Evolutionary conservation across 2,888 invertebrate genomes (phyloP), one percentile per base, ranked within the genome.

Genomic region (Drosophila prolongata): DNA sequence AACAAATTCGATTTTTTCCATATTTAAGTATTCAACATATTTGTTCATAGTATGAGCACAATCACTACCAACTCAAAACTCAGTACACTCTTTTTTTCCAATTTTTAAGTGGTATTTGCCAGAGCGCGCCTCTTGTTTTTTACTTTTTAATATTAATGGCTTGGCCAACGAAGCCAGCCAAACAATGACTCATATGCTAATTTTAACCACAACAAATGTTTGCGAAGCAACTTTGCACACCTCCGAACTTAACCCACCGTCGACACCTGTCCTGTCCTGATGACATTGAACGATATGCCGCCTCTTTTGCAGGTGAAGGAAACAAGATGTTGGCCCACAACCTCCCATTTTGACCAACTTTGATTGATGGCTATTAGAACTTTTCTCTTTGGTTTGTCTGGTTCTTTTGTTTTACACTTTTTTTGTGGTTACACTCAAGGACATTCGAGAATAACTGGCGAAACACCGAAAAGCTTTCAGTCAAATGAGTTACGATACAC

Each of bases 401-500:
- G 27, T 38, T n/a, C 49, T n/a, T 54, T 62, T 71, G 53, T 54
- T 44, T 65, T 62, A 52, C 49, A 35, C 37, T 49, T 16, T 49
- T n/a, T 19, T 53, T 54, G 55, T 19, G 43, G 38, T 40, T 24
- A 49, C 57, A 50, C 58, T 76, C 80, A 85, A 85, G 85, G 87
- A 85, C 82, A 57, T 70, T 62, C 44, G 49, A 60, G 53, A 53
- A 44, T 44, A 53, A 14, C 50, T 42, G 50, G 47, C 49, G 14
- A 75, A 86, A 83, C 83, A 87, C 71, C 69, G 57, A 80, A 85
- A 85, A 80, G 83, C 85, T 83, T 80, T 85, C 86, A 80, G 78
- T 73, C 76, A 85, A 85, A 85, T 85, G 87, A 85, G 79, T 79
- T 79, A 72, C 74, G 43, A 58, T 69, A 47, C 71, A 44, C 43